Evolutionary conservation across 2,113 vertebrate genomes (phyloP).

Genomic region (Dermatemys mawii): DNA sequence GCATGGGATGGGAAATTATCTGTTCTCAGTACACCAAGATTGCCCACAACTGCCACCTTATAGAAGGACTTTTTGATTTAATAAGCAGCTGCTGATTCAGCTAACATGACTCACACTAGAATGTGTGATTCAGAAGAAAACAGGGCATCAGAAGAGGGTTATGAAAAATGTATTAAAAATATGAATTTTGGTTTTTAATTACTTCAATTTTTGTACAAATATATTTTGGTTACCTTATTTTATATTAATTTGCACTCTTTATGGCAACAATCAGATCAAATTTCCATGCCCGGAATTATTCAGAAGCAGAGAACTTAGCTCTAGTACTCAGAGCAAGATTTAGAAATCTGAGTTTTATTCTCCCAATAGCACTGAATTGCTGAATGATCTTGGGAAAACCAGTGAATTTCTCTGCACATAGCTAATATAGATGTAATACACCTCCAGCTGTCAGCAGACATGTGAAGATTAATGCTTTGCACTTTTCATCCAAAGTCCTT

Average conservation of each 20-base stretch:
- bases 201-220: slow-evolving; percentile 1
- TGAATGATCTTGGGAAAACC: not conserved
- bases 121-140: not conserved
- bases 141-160: not conserved
- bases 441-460: not conserved
- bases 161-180: not conserved
- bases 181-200: not conserved
- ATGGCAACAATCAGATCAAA: not conserved
- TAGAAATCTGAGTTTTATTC: not conserved
- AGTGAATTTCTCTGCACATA: not conserved
- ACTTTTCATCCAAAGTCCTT: too few species aligned
- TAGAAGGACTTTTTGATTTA: not conserved
- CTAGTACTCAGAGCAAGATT: not conserved
- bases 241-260: not conserved
- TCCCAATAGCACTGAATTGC: not conserved
- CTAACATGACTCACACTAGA: not conserved
- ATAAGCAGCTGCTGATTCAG: slow-evolving; percentile 3
- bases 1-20: not conserved
- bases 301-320: not conserved
- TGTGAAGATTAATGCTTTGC: not conserved
- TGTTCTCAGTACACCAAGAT: not conserved
- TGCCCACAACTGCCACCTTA: not conserved
- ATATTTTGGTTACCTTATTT: not conserved
- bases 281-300: not conserved
- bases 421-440: not conserved